Conservation (phyloP, 2,113 vertebrate genomes). For the Cottus gobio region DNA sequence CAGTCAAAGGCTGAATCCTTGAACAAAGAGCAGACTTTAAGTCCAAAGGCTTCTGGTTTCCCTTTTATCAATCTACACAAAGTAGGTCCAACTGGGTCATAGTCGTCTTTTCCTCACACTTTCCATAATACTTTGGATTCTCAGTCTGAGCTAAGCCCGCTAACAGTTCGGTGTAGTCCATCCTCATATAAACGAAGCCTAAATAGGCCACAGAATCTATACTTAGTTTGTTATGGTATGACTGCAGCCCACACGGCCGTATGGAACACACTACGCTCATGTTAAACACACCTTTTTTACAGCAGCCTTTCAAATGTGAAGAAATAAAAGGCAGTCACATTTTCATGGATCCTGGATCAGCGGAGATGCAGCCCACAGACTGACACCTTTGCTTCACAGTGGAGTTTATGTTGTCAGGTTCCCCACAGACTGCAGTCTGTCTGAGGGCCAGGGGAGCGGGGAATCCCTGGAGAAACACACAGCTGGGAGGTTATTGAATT, state of each 20-base stretch:
- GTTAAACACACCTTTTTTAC: slow-evolving; percentile 26
- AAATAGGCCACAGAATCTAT: slow-evolving; percentile 49
- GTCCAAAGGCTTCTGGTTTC: slow-evolving; percentile 48
- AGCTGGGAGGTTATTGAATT: slow-evolving; percentile 78
- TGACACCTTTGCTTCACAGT: slow-evolving; percentile 69
- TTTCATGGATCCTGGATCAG: slow-evolving; percentile 51
- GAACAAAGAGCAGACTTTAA: slow-evolving; percentile 56
- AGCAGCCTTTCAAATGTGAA: slow-evolving; percentile 48
- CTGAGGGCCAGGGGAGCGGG: slow-evolving; percentile 70
- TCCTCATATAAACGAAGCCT: slow-evolving; percentile 39
- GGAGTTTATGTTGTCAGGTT: slow-evolving; percentile 77
- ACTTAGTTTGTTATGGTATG: neutral
- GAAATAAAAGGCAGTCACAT: slow-evolving; percentile 47
- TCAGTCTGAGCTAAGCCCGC: slow-evolving; percentile 26
- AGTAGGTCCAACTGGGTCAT: slow-evolving; percentile 59
- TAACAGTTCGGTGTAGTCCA: slow-evolving; percentile 15
- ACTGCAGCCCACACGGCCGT: slow-evolving; percentile 32
- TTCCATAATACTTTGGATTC: slow-evolving; percentile 16
- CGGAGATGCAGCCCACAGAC: slow-evolving; percentile 58
- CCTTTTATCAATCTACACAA: slow-evolving; percentile 51
- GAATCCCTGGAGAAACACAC: slow-evolving; percentile 78
- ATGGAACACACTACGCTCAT: slow-evolving; percentile 4
- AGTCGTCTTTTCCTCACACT: slow-evolving; percentile 35
- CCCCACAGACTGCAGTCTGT: slow-evolving; percentile 76
- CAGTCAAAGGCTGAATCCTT: slow-evolving; percentile 51